Evolutionary conservation across 1,140 invertebrate species (phyloP), one percentile per base, ranked within the genome.

Genomic region (Drosophila ohnishii): DNA sequence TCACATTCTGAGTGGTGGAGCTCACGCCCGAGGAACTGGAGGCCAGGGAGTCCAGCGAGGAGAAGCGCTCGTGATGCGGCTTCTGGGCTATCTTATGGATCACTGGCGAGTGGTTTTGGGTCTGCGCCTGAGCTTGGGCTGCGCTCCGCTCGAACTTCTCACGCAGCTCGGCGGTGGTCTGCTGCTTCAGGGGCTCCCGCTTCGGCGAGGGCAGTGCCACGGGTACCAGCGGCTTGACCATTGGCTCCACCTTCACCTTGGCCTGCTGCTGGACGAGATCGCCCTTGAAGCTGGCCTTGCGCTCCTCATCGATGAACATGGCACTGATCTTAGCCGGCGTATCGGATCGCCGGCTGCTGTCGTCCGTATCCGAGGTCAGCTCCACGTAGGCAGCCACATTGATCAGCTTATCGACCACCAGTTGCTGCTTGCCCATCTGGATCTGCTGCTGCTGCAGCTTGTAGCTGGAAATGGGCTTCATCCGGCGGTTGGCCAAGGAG

Each of bases 271-370:
- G 59, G 19, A 55, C 51, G 34, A 82, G 75, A 78, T 90, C 90
- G 4, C 81, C 90, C 61, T 91, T 91, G 67, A 91, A 91, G 67
- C 90, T 91, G 19, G 90, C 90, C 66, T 91, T 91, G 57, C 90
- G 90, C 73, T 91, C 90, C 63, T 91, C 90, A 60, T 91, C 90
- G 13, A 91, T 91, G 62, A 91, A 91, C 77, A 91, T 91, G 87
- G 90, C 90, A 91, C 89, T 91, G 63, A 91, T 87, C 73, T 91
- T 90, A 14, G 78, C 82, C 63, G 89, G 90, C 64, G 89, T 91
- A 37, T 91, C 91, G 11, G 90, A 90, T 25, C 89, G 77, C 3
- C 89, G 84, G 39, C 90, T 91, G 62, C 90, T 91, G 50, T 90
- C 90, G 51, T 91, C 91, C 48, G 90, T 88, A 44, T 92, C 91